Percentiles rank a stretch among this genome's conserved stretches.
Evolutionary conservation across 1,140 invertebrate genomes (phyloP).

Genomic region (Wiebesia pumilae): DNA sequence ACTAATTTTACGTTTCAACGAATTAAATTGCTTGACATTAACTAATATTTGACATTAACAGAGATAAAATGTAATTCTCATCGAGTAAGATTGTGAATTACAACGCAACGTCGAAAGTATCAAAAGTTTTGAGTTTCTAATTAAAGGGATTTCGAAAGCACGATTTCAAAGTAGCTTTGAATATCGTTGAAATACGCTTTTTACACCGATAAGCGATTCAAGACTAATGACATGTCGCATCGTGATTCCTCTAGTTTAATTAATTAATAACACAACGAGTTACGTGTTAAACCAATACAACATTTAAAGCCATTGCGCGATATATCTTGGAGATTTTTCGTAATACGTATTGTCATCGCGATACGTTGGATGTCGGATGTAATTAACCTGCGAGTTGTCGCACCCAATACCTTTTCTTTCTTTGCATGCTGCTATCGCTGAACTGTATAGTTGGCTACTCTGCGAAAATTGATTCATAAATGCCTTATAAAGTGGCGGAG

Average conservation of each 20-base stretch:
- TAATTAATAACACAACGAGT: background rate
- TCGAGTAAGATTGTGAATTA: too few species aligned
- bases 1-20: too few species aligned
- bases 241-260: background rate
- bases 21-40: too few species aligned
- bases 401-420: background rate
- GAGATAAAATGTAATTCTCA: too few species aligned
- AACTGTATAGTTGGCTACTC: background rate
- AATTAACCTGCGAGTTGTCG: background rate
- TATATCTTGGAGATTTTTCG: background rate
- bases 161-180: too few species aligned
- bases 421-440: background rate
- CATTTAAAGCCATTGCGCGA: background rate
- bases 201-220: background rate
- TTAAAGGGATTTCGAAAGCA: too few species aligned
- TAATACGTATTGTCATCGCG: background rate
- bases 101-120: too few species aligned
- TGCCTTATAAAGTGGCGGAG: background rate
- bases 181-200: background rate
- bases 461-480: constrained; percentile 38
- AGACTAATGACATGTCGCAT: background rate
- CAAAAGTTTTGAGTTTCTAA: too few species aligned
- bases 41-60: too few species aligned
- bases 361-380: background rate
- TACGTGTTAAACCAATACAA: background rate